These are phyloP conservation scores for Apotomis betuletana DNA, from an alignment of 2,888 invertebrate species.

Conservation along the genomic window DNA sequence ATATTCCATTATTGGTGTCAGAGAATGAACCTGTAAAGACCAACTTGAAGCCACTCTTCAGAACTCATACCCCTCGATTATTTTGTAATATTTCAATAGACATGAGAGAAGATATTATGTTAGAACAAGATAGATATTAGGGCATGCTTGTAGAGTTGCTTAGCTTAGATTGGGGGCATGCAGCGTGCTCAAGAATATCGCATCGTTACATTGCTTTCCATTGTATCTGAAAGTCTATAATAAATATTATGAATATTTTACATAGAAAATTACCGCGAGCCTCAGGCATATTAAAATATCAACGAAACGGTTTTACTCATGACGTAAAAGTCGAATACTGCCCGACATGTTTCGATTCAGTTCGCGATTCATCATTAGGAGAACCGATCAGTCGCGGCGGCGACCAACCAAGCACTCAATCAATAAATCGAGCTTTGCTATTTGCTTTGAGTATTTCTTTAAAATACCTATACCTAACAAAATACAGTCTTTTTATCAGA, in stretches of 20 bases:
- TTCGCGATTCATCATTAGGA: no score
- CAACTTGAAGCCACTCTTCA: conserved; percentile 15
- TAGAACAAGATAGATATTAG: conserved; percentile 25
- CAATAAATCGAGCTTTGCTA: no score
- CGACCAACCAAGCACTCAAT: no score
- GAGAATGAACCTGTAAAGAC: conserved; percentile 6
- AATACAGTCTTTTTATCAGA: background rate
- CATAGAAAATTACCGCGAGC: no score
- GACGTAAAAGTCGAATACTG: no score
- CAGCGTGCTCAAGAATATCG: conserved; percentile 64
- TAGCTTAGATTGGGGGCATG: conserved; percentile 52
- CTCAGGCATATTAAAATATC: no score
- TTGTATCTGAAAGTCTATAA: background rate
- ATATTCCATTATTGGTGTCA: conserved; percentile 19
- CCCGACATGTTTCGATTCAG: no score
- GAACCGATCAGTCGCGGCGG: no score
- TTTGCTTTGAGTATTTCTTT: background rate
- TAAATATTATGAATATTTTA: no score
- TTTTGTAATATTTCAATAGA: conserved; percentile 19
- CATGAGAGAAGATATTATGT: conserved; percentile 23
- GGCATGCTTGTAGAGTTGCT: conserved; percentile 27
- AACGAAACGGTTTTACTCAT: no score
- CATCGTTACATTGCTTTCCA: conserved; percentile 64
- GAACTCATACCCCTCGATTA: conserved; percentile 12
- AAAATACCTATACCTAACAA: background rate